Percentiles rank a stretch among this genome's conserved stretches.
Evolutionary conservation across 1,140 invertebrate genomes (phyloP).

Genomic region (Procambarus virginalis): DNA sequence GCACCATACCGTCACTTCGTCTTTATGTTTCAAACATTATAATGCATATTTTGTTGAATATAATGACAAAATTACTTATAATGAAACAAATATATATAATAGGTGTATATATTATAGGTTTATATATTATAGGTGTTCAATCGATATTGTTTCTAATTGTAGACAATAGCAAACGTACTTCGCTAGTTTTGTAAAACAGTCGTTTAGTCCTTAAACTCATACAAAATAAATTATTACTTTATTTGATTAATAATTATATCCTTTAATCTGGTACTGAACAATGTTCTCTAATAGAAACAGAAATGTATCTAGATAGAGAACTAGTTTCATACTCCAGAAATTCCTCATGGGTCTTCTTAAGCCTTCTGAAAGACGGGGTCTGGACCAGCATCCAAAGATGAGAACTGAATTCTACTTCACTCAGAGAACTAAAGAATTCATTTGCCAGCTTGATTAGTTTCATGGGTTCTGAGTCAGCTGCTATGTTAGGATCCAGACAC

Average conservation of each 20-base stretch:
- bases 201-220: neutral
- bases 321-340: conserved; percentile 7
- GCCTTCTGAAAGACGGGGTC: neutral
- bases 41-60: too few relatives aligned
- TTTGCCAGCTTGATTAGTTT: conserved; percentile 10
- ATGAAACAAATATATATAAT: too few relatives aligned
- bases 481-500: conserved; percentile 23
- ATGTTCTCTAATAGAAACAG: too few relatives aligned
- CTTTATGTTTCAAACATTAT: too few relatives aligned
- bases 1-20: too few relatives aligned
- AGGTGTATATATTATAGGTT: too few relatives aligned
- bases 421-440: conserved; percentile 13
- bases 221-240: too few relatives aligned
- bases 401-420: conserved; percentile 9
- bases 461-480: conserved; percentile 34
- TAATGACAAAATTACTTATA: too few relatives aligned
- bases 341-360: conserved; percentile 17
- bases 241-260: too few relatives aligned
- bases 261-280: neutral
- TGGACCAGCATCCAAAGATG: conserved; percentile 11
- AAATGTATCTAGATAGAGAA: neutral
- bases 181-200: neutral
- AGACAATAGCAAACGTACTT: too few relatives aligned
- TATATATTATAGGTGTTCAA: too few relatives aligned
- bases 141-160: too few relatives aligned